Conservation (phyloP, 2,797 vertebrate genomes). For the Tokudaia tokunoshimensis region DNA sequence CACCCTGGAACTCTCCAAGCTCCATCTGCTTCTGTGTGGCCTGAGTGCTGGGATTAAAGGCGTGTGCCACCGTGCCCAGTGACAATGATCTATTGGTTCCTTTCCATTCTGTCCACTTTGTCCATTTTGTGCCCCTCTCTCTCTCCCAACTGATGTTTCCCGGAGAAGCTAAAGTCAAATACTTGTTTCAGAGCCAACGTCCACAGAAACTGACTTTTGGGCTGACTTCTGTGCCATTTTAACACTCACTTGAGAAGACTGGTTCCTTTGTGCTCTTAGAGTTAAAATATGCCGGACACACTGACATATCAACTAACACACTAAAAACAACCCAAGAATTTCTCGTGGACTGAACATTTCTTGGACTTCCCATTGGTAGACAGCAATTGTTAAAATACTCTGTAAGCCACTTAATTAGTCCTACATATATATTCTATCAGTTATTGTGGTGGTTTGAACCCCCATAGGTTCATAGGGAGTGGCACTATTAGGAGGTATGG, state of each 20-base stretch:
- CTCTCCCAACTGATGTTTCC: neutral
- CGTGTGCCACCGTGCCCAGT: neutral
- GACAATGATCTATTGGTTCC: neutral
- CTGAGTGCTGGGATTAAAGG: neutral
- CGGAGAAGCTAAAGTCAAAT: conserved; percentile 8
- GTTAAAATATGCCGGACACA: conserved; percentile 6
- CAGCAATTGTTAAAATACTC: neutral
- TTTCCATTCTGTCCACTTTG: neutral
- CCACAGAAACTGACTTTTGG: neutral
- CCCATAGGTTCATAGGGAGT: neutral
- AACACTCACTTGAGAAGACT: neutral
- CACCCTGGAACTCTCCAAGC: neutral
- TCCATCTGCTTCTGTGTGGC: neutral
- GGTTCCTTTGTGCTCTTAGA: neutral
- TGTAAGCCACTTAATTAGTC: neutral
- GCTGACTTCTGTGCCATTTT: conserved; percentile 29
- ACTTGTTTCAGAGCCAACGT: conserved; percentile 25
- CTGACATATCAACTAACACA: neutral
- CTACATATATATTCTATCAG: neutral
- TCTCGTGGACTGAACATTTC: neutral
- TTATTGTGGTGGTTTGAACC: neutral
- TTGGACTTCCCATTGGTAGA: neutral
- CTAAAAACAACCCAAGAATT: conserved; percentile 34
- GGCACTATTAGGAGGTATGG: neutral
- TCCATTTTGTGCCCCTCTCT: neutral